Percentiles rank a stretch among this genome's conserved stretches.
Evolutionary conservation across 2,797 vertebrate species (phyloP).

Genomic region (Pangasius mekongensis): DNA sequence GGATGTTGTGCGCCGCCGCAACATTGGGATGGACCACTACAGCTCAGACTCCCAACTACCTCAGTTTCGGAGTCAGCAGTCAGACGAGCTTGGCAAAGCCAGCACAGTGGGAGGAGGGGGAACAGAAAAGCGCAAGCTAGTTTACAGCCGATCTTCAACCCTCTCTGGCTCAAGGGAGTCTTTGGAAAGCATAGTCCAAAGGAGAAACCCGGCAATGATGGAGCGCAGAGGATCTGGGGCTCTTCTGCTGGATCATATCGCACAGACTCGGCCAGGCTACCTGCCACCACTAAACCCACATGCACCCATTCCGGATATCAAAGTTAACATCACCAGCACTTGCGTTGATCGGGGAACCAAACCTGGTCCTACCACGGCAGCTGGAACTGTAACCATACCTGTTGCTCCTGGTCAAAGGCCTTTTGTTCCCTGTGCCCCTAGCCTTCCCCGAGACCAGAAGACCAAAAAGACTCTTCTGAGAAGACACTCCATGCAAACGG

Average conservation of each 20-base stretch:
- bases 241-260: constrained; percentile 75
- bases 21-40: constrained; percentile 82
- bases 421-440: constrained; percentile 75
- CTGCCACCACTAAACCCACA: constrained; percentile 85
- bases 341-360: constrained; percentile 30
- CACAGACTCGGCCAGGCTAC: constrained; percentile 80
- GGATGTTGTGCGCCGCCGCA: constrained; percentile 79
- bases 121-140: constrained; percentile 77
- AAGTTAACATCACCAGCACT: constrained; percentile 62
- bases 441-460: constrained; percentile 77
- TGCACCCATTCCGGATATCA: constrained; percentile 74
- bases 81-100: constrained; percentile 57
- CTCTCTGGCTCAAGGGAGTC: constrained; percentile 77
- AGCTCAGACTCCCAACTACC: constrained; percentile 86
- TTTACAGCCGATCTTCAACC: constrained; percentile 72
- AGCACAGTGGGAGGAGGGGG: constrained; percentile 24
- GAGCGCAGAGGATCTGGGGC: constrained; percentile 81
- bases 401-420: constrained; percentile 72
- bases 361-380: constrained; percentile 15
- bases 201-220: constrained; percentile 68
- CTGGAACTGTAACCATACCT: constrained; percentile 53
- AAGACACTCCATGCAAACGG: constrained; percentile 87
- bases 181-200: constrained; percentile 71
- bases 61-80: constrained; percentile 63
- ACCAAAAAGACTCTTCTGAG: constrained; percentile 80